phyloP scores from a whole-genome alignment of 1,140 invertebrate species.

The Euura lappo region DNA sequence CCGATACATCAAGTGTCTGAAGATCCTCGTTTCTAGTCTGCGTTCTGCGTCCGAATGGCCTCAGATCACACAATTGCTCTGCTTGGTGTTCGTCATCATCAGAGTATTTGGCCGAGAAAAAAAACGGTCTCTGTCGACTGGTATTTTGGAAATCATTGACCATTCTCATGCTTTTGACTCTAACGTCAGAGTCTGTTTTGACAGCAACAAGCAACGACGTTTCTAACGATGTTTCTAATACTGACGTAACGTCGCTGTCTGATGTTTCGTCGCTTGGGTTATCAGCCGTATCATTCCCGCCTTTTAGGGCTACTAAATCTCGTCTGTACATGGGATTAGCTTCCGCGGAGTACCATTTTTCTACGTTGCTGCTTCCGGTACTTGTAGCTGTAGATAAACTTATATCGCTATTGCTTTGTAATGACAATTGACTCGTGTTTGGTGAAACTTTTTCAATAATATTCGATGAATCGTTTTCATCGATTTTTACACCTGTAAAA shows the following conservation, averaged over 20 bases:
- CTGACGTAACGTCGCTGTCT: background rate
- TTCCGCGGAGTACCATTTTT: conserved; percentile 18
- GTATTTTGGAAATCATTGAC: too few species aligned
- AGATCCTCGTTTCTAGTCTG: too few species aligned
- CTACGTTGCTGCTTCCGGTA: conserved; percentile 9
- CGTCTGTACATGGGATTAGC: conserved; percentile 18
- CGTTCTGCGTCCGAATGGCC: too few species aligned
- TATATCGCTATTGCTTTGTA: conserved; percentile 3
- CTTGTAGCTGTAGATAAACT: conserved; percentile 13
- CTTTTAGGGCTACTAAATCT: conserved; percentile 13
- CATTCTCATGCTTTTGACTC: too few species aligned
- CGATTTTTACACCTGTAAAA: conserved; percentile 5
- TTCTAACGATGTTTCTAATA: background rate
- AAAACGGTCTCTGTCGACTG: too few species aligned
- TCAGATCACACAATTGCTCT: too few species aligned
- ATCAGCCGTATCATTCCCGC: conserved; percentile 12
- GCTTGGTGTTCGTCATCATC: too few species aligned
- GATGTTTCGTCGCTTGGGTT: conserved; percentile 12
- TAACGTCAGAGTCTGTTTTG: too few species aligned
- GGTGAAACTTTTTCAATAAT: background rate
- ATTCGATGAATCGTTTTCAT: background rate
- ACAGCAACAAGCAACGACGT: background rate
- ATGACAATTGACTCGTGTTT: conserved; percentile 14
- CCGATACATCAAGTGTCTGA: too few species aligned
- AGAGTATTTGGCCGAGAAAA: too few species aligned